Evolutionary conservation across 35 echinoderm and acorn worm genomes (phyloP).

Genomic region (Stichopus chloronotus): DNA sequence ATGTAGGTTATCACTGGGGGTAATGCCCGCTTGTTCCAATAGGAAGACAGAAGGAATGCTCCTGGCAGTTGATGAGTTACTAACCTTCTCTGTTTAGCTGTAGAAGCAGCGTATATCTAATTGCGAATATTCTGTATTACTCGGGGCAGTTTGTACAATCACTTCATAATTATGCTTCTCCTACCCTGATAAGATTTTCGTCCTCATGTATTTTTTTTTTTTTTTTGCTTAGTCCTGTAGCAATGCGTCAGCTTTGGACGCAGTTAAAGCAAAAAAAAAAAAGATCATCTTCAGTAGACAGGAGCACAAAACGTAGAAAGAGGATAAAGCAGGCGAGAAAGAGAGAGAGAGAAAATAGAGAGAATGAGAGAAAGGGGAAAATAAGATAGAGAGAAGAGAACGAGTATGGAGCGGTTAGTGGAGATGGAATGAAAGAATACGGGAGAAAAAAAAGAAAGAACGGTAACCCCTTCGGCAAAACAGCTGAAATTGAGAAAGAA

Average conservation of each 20-base stretch:
- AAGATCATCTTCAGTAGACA: conserved; percentile 14
- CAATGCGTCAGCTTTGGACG: conserved; percentile 53
- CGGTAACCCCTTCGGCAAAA: conserved; percentile 51
- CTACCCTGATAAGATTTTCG: conserved; percentile 55
- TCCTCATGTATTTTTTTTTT: conserved; percentile 2
- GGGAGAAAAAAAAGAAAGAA: conserved; percentile 21
- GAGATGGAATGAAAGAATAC: background rate
- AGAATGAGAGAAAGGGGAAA: background rate
- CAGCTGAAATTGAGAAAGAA: conserved; percentile 58
- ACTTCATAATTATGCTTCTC: conserved; percentile 66
- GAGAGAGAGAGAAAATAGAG: background rate
- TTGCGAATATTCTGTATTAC: conserved; percentile 58
- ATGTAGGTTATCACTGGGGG: conserved; percentile 58
- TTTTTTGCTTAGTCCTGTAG: conserved; percentile 26
- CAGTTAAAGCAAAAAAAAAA: conserved; percentile 28
- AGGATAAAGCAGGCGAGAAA: background rate
- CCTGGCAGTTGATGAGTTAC: conserved; percentile 41
- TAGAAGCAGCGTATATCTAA: conserved; percentile 49
- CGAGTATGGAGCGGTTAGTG: background rate
- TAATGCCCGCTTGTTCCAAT: conserved; percentile 57
- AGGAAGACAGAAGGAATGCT: conserved; percentile 17
- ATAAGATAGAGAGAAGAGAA: conserved; percentile 8
- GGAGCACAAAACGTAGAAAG: background rate
- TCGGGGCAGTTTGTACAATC: conserved; percentile 61
- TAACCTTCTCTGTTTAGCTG: conserved; percentile 30